These are phyloP conservation scores for Rhinichthys osculus DNA, from an alignment of 2,797 vertebrate genomes.

Conservation along the genomic window DNA sequence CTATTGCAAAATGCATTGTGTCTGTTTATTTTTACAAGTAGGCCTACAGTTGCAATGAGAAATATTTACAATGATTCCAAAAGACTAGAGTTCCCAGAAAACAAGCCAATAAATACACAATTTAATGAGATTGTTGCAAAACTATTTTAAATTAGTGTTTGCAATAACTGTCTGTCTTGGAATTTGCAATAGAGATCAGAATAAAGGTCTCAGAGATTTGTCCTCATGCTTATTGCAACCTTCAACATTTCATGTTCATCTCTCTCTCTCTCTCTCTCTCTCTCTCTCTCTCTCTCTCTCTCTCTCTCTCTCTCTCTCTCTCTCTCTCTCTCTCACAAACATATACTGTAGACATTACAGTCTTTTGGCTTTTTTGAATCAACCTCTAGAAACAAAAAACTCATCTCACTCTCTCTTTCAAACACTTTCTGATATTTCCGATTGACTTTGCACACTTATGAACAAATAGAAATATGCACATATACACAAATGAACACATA, in stretches of 20 bases:
- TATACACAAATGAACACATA: constrained; percentile 49
- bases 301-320: too few species aligned
- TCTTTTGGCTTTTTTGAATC: background rate
- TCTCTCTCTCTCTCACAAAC: background rate
- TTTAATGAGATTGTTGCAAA: constrained; percentile 7
- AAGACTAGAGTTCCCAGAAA: background rate
- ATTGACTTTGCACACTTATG: background rate
- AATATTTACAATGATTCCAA: background rate
- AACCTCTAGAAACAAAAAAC: background rate
- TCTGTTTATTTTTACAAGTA: constrained; percentile 23
- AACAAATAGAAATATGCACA: constrained; percentile 32
- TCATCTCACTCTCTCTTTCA: background rate
- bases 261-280: background rate
- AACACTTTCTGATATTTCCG: background rate
- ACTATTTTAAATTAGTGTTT: background rate
- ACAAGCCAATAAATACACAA: constrained; percentile 33
- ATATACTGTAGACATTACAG: background rate
- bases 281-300: too few species aligned
- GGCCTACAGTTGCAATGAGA: background rate
- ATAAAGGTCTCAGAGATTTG: background rate
- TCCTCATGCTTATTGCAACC: background rate
- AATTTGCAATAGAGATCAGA: background rate
- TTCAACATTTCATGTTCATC: background rate
- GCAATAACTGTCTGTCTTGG: background rate
- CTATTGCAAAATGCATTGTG: background rate